These are phyloP conservation scores for Drosophila suboccidentalis DNA, from an alignment of 2,888 invertebrate genomes.

Conservation along the genomic window DNA sequence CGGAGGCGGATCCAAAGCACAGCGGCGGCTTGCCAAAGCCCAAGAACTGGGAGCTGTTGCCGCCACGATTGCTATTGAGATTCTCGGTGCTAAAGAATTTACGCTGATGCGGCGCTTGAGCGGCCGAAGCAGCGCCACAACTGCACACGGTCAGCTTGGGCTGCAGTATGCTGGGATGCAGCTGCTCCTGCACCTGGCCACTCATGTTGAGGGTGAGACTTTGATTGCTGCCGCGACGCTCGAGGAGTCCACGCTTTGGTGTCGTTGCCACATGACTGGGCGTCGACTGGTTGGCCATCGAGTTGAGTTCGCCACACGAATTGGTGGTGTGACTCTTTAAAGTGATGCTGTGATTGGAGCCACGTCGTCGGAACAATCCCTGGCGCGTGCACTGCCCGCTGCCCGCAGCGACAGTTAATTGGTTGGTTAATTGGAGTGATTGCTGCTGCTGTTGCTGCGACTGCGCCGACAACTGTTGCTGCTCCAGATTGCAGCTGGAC, in stretches of 20 bases:
- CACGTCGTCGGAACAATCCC: conserved; percentile 74
- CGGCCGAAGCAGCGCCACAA: conserved; percentile 61
- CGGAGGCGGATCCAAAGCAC: conserved; percentile 86
- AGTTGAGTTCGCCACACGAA: conserved; percentile 85
- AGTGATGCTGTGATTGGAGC: conserved; percentile 88
- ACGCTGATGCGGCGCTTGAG: conserved; percentile 79
- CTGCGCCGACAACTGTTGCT: conserved; percentile 35
- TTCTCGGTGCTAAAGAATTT: conserved; percentile 86
- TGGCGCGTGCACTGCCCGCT: conserved; percentile 64
- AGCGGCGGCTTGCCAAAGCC: conserved; percentile 82
- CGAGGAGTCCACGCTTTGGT: conserved; percentile 90
- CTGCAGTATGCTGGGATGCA: conserved; percentile 27
- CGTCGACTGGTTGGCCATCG: conserved; percentile 86
- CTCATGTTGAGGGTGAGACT: conserved; percentile 92
- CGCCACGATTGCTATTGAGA: conserved; percentile 74
- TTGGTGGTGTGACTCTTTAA: conserved; percentile 85
- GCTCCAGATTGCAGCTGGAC: conserved; percentile 80
- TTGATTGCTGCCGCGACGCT: conserved; percentile 95
- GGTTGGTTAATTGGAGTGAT: conserved; percentile 28
- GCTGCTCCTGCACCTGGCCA: conserved; percentile 46
- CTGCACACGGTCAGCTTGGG: conserved; percentile 64
- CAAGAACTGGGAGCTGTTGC: conserved; percentile 77
- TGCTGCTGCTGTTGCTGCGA: conserved; percentile 33
- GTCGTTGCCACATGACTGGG: conserved; percentile 56
- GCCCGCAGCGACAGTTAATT: conserved; percentile 58